These are phyloP conservation scores for human DNA, from an alignment of 2,113 vertebrate species.

Conservation along the genomic window DNA sequence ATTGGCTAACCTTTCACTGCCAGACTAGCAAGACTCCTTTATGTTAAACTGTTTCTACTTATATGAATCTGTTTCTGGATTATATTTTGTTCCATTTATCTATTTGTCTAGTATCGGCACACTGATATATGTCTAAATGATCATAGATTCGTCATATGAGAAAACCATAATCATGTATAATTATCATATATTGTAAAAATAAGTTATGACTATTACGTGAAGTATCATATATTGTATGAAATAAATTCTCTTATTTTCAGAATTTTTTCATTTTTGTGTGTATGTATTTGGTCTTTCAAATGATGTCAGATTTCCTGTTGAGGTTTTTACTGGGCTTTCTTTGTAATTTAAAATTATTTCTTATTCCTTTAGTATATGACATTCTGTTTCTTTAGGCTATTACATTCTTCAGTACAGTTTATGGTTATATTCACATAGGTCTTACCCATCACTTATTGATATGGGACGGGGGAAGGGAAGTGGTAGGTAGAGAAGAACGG, in stretches of 20 bases:
- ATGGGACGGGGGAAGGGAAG: no score
- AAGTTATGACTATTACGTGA: not conserved
- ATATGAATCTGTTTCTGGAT: not conserved
- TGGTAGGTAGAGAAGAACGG: no score
- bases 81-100: not conserved
- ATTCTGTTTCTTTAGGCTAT: not conserved
- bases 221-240: not conserved
- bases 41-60: not conserved
- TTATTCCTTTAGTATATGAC: not conserved
- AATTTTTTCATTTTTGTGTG: not conserved
- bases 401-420: not conserved
- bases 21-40: not conserved
- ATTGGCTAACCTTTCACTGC: not conserved
- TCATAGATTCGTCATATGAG: not conserved
- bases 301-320: not conserved
- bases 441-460: not conserved
- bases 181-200: not conserved
- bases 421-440: not conserved
- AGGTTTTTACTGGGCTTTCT: not conserved
- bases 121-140: not conserved
- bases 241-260: not conserved
- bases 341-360: not conserved
- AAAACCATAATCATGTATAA: not conserved
- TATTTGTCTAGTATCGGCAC: not conserved
- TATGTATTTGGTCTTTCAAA: not conserved